These are phyloP conservation scores for Cotesia glomerata DNA, from an alignment of 1,140 invertebrate genomes.

Conservation along the genomic window DNA sequence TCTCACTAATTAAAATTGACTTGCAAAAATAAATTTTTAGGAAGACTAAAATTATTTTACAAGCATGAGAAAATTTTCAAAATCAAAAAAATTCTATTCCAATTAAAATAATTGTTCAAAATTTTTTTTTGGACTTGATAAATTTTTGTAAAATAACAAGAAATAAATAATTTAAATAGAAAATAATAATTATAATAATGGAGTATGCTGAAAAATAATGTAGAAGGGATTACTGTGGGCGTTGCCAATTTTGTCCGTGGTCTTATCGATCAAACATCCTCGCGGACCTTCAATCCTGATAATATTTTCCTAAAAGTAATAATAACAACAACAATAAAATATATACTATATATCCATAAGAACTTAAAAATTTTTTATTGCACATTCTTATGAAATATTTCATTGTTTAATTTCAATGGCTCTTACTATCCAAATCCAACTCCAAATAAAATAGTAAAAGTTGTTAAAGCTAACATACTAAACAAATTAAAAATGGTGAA, in stretches of 20 bases:
- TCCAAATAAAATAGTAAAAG: too few relatives aligned
- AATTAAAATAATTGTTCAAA: too few relatives aligned
- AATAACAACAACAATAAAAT: not conserved
- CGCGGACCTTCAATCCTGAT: conserved; percentile 21
- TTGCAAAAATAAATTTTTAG: too few relatives aligned
- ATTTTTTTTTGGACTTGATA: too few relatives aligned
- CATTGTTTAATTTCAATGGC: not conserved
- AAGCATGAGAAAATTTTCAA: too few relatives aligned
- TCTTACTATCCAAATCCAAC: not conserved
- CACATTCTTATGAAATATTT: not conserved
- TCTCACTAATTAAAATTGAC: too few relatives aligned
- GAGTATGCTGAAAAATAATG: conserved; percentile 25
- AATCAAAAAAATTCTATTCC: too few relatives aligned
- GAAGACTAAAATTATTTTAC: too few relatives aligned
- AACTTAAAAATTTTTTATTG: not conserved
- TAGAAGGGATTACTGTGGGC: conserved; percentile 11
- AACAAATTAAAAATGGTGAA: not conserved
- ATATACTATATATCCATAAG: not conserved
- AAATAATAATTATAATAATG: conserved; percentile 34
- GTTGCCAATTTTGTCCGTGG: conserved; percentile 46
- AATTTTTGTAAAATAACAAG: not conserved
- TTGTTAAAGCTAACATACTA: not conserved
- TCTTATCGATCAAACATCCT: conserved; percentile 51
- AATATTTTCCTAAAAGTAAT: not conserved
- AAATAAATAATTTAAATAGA: not conserved